Evolutionary conservation across 1,140 invertebrate genomes (phyloP).

Genomic region (Archivesica marissinica): DNA sequence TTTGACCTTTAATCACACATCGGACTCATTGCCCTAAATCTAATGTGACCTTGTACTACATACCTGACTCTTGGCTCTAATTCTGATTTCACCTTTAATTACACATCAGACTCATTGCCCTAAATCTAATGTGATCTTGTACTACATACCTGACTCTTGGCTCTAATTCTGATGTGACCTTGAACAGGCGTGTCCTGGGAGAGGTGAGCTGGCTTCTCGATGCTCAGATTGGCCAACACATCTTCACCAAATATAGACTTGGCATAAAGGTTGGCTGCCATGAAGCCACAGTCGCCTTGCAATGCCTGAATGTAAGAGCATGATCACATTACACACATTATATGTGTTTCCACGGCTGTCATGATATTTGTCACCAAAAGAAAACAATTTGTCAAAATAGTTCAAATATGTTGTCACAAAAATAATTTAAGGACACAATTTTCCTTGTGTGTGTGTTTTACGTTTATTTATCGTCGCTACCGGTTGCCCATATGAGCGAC

Average conservation of each 20-base stretch:
- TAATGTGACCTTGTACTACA: slow-evolving; percentile 97
- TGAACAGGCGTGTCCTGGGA: slow-evolving; percentile 92
- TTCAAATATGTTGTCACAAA: no score
- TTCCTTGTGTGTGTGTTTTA: no score
- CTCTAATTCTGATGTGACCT: slow-evolving; percentile 98
- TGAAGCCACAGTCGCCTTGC: slow-evolving; percentile 98
- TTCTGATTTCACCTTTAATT: slow-evolving; percentile 92
- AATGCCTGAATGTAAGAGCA: slow-evolving; percentile 88
- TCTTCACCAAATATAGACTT: slow-evolving; percentile 99
- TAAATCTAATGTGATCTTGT: no score
- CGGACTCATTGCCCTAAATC: no score
- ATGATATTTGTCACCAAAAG: no score
- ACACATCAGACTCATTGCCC: no score
- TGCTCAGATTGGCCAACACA: slow-evolving; percentile 98
- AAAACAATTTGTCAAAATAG: no score
- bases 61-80: slow-evolving; percentile 98
- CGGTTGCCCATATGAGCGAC: no score
- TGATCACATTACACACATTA: background rate
- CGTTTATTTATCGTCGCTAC: no score
- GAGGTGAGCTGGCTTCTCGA: slow-evolving; percentile 96
- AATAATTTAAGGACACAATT: no score
- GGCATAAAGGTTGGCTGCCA: slow-evolving; percentile 99
- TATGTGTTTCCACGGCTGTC: no score
- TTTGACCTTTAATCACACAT: slow-evolving; percentile 89
- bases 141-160: slow-evolving; percentile 97